Percentiles rank a stretch among this genome's conserved stretches.
Conservation (phyloP, 2,888 invertebrate genomes). For the Sepioteuthis lessoniana region DNA sequence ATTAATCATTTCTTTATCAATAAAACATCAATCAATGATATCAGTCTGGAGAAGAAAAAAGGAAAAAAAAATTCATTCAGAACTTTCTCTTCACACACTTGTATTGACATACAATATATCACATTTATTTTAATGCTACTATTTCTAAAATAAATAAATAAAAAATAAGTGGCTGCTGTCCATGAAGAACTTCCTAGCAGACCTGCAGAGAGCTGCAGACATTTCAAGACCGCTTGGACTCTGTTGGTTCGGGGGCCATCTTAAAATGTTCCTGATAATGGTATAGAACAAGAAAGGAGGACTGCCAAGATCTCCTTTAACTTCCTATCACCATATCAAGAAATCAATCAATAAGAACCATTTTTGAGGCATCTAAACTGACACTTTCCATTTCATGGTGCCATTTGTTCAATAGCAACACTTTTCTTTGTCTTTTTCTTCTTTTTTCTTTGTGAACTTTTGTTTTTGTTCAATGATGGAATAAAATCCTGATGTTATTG, state of each 20-base stretch:
- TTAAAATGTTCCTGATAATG: background rate
- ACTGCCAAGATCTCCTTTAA: background rate
- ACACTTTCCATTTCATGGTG: background rate
- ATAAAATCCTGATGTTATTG: background rate
- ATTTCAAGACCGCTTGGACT: constrained; percentile 21
- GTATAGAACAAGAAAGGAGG: background rate
- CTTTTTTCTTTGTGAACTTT: background rate
- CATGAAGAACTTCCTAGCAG: constrained; percentile 8
- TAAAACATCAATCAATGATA: background rate
- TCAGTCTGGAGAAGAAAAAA: background rate
- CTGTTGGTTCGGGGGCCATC: background rate
- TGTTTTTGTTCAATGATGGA: too few species aligned
- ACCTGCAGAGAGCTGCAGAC: background rate
- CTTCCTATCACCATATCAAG: background rate
- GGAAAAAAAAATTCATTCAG: background rate
- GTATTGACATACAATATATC: background rate
- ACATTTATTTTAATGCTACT: background rate
- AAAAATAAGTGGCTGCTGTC: constrained; percentile 17
- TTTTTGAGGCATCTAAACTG: constrained; percentile 6
- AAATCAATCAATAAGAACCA: background rate
- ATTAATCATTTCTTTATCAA: background rate
- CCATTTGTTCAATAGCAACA: background rate
- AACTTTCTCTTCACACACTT: background rate
- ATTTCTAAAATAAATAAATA: background rate
- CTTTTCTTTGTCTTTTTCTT: background rate